Evolutionary conservation across 2,113 vertebrate genomes (phyloP).

Genomic region (Caretta caretta): DNA sequence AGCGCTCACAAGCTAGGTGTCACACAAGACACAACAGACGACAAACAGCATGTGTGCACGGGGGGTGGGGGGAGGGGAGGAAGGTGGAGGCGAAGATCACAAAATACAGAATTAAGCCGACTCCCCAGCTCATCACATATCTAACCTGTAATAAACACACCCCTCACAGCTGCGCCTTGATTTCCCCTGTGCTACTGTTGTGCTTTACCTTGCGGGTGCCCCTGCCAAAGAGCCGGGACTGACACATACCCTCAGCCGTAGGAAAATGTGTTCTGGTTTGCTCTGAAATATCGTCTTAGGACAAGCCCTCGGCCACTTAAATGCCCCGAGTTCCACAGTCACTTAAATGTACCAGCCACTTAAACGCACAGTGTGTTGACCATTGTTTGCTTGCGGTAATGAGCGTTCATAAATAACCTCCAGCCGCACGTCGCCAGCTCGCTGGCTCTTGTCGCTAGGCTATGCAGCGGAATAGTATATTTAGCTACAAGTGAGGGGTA

Average conservation of each 20-base stretch:
- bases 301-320: not conserved
- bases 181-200: not conserved
- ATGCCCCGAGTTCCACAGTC: too few species aligned
- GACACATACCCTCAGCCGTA: not conserved
- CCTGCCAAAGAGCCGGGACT: not conserved
- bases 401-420: accelerated
- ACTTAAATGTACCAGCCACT: too few species aligned
- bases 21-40: too few species aligned
- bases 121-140: too few species aligned
- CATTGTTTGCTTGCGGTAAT: accelerated
- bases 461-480: not conserved
- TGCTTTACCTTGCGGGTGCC: not conserved
- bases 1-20: too few species aligned
- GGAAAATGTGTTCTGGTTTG: not conserved
- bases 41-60: too few species aligned
- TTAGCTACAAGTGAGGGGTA: not conserved
- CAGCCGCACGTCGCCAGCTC: accelerated
- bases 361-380: accelerated
- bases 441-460: not conserved
- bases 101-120: too few species aligned
- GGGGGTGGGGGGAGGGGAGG: too few species aligned
- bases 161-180: too few species aligned
- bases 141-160: too few species aligned
- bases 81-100: too few species aligned
- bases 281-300: not conserved